Evolutionary conservation across 2,888 invertebrate genomes (phyloP).

Genomic region (Ennomos fuscantarius): DNA sequence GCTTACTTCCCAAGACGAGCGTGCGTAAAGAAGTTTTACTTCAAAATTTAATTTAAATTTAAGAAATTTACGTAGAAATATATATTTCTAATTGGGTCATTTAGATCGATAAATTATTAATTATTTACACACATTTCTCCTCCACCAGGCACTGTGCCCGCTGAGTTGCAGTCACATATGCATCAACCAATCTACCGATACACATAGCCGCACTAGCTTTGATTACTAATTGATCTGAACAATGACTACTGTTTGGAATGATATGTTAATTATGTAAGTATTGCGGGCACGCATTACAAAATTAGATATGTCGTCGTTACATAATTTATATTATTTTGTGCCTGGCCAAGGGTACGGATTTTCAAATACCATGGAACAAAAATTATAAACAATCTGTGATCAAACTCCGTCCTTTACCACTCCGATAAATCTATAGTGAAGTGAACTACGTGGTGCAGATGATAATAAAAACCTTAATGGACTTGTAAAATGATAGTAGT

Average conservation of each 20-base stretch:
- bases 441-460: too few species aligned
- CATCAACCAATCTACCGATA: slow-evolving; percentile 66
- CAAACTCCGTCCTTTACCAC: too few species aligned
- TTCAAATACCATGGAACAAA: neutral
- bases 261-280: slow-evolving; percentile 29
- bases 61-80: too few species aligned
- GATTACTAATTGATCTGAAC: slow-evolving; percentile 60
- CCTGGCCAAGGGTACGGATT: too few species aligned
- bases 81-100: too few species aligned
- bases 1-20: too few species aligned
- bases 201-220: slow-evolving; percentile 49
- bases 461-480: too few species aligned
- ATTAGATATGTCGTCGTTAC: neutral
- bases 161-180: slow-evolving; percentile 58
- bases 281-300: slow-evolving; percentile 18
- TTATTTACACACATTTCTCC: neutral
- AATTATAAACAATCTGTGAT: neutral
- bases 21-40: too few species aligned
- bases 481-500: too few species aligned
- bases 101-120: neutral
- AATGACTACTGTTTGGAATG: slow-evolving; percentile 34
- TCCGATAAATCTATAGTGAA: too few species aligned
- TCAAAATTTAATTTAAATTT: too few species aligned
- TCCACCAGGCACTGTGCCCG: slow-evolving; percentile 1
- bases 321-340: neutral